Conservation (phyloP, 2,113 vertebrate genomes). For the Psittacara wagleri region DNA sequence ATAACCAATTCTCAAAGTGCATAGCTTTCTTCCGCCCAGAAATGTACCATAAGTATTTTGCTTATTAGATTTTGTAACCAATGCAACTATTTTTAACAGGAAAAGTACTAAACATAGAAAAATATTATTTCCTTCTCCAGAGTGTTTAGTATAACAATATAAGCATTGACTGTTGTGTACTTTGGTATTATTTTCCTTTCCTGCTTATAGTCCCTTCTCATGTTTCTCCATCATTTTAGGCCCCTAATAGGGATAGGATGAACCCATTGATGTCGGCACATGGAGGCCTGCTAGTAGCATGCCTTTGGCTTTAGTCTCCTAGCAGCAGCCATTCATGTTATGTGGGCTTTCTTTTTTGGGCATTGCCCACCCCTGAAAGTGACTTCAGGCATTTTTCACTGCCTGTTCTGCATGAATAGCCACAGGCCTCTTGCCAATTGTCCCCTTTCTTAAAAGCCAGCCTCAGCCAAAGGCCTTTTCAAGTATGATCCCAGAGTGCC, state of each 20-base stretch:
- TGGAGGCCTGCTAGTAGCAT: slow-evolving; percentile 73
- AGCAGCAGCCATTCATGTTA: slow-evolving; percentile 77
- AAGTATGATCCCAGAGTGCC: slow-evolving; percentile 78
- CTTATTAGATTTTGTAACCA: background rate
- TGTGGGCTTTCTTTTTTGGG: slow-evolving; percentile 79
- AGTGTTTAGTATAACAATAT: slow-evolving; percentile 50
- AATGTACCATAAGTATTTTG: background rate
- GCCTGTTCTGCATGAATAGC: slow-evolving; percentile 83
- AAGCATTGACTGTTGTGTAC: slow-evolving; percentile 54
- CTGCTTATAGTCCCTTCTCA: slow-evolving; percentile 73
- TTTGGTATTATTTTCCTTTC: slow-evolving; percentile 72
- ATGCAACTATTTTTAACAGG: background rate
- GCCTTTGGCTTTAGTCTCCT: slow-evolving; percentile 80
- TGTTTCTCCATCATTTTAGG: slow-evolving; percentile 82
- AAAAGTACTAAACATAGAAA: background rate
- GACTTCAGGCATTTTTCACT: slow-evolving; percentile 80
- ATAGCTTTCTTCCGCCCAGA: background rate
- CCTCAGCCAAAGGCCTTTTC: slow-evolving; percentile 78
- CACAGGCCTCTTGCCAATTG: slow-evolving; percentile 81
- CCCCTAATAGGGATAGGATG: slow-evolving; percentile 73
- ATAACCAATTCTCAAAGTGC: background rate
- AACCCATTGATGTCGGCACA: slow-evolving; percentile 73
- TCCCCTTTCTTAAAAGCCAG: slow-evolving; percentile 74
- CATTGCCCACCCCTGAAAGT: slow-evolving; percentile 82
- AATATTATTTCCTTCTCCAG: slow-evolving; percentile 47